Evolutionary conservation across 2,888 invertebrate genomes (phyloP), one percentile per base, ranked within the genome.

Genomic region (Lepidocyrtinus sp.): DNA sequence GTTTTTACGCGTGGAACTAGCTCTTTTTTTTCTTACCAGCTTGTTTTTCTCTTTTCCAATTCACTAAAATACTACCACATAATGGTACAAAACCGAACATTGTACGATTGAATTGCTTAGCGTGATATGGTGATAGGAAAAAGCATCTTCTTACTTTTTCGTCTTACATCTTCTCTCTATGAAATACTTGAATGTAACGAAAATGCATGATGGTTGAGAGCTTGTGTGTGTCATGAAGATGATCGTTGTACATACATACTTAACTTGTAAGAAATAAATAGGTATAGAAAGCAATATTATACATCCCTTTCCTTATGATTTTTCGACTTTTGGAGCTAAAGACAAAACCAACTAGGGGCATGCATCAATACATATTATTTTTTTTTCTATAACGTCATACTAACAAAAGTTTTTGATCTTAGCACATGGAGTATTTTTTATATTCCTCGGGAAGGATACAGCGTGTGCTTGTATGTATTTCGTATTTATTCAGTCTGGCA

Each of bases 41-140:
- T n/a, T 59, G 22, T 59, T 59, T 59, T 59, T 21, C n/a, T 21
- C 59, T 59, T 21, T 3, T 21, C 21, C 59, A 59, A 59, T 59
- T 59, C 59, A 59, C 59, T 59, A 59, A 59, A 59, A 59, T 59
- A 15, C 3, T 59, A 59, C 59, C 59, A 59, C 59, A 59, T 21
- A 59, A 59, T 59, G 59, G 59, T 59, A 59, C 59, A n/a, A 22
- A 59, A 59, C 59, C 59, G 21, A 59, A 50, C 50, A 12, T 36
- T 7, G 36, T 36, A 50, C 67, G 50, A 78, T 73, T 68, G 67
- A 78, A 78, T 78, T 45, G 64, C 63, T 67, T 77, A 24, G 63
- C 61, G 2, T 59, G 59, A 21, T 59, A 59, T 21, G 59, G 19
- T 19, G 59, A 21, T 9, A 22, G 59, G 5, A 21, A 21, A 59